phyloP scores from a whole-genome alignment of 2,888 invertebrate genomes.

The Pheosia tremula region DNA sequence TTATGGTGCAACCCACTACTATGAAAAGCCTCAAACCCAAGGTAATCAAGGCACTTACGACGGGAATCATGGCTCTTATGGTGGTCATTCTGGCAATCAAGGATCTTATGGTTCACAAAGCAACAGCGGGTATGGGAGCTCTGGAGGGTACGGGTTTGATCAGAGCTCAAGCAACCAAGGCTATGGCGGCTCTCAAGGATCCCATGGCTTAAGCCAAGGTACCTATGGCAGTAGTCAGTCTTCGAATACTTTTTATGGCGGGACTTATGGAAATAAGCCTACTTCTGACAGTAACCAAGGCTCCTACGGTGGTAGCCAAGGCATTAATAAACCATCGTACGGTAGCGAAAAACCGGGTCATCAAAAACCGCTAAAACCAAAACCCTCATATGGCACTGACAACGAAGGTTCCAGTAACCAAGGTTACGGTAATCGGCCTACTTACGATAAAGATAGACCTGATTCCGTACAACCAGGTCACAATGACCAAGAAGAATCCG shows the following conservation, averaged over 20 bases:
- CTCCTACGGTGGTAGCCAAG: constrained; percentile 16
- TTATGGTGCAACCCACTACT: constrained; percentile 9
- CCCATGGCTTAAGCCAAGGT: constrained; percentile 19
- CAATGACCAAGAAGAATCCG: constrained; percentile 21
- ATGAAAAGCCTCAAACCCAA: constrained; percentile 3
- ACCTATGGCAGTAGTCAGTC: constrained; percentile 14
- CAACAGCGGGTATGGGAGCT: neutral
- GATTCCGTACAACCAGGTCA: constrained; percentile 27
- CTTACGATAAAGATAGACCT: constrained; percentile 28
- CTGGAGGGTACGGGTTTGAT: neutral
- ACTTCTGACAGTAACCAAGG: constrained; percentile 18
- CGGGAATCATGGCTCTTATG: constrained; percentile 15
- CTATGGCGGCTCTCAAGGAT: constrained; percentile 14
- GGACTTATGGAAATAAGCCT: constrained; percentile 21
- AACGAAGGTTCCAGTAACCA: constrained; percentile 22
- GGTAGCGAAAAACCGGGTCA: constrained; percentile 19
- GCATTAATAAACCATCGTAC: constrained; percentile 26
- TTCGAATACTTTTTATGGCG: constrained; percentile 17
- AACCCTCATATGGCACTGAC: constrained; percentile 22
- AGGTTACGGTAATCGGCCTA: constrained; percentile 21
- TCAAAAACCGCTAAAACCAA: constrained; percentile 31
- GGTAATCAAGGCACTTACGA: constrained; percentile 14
- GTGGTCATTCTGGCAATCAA: constrained; percentile 6
- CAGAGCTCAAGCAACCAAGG: constrained; percentile 19
- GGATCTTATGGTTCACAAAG: constrained; percentile 2